Conservation (phyloP, 92 coral and sea anemone species). For the Bergia puertoricense region DNA sequence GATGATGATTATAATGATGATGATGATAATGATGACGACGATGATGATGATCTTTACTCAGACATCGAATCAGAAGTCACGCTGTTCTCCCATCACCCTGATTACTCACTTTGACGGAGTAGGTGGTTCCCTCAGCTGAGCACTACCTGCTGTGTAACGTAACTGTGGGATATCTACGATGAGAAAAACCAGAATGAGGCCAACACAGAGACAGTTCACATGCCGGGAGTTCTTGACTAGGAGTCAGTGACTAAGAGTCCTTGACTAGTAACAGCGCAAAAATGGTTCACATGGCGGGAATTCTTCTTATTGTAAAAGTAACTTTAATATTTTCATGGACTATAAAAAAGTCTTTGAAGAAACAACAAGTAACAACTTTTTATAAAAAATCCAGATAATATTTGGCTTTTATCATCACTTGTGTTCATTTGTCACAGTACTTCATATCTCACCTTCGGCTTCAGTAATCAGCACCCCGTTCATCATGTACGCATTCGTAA, state of each 20-base stretch:
- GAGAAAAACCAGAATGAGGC: neutral
- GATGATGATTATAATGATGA: no score
- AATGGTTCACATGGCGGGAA: no score
- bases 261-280: no score
- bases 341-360: no score
- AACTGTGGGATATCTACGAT: slow-evolving; percentile 73
- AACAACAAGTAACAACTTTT: no score
- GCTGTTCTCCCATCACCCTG: neutral
- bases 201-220: neutral
- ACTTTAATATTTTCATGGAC: no score
- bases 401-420: neutral
- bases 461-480: slow-evolving; percentile 75
- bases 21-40: neutral
- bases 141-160: slow-evolving; percentile 72
- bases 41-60: neutral
- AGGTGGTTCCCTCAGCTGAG: slow-evolving; percentile 51
- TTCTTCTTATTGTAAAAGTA: no score
- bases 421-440: neutral
- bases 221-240: no score
- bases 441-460: slow-evolving; percentile 41
- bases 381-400: no score
- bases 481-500: slow-evolving; percentile 84
- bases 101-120: slow-evolving; percentile 37
- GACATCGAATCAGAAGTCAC: neutral
- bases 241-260: no score